Conservation (phyloP, 2,888 invertebrate species). For the Troglohyphantes excavatus region DNA sequence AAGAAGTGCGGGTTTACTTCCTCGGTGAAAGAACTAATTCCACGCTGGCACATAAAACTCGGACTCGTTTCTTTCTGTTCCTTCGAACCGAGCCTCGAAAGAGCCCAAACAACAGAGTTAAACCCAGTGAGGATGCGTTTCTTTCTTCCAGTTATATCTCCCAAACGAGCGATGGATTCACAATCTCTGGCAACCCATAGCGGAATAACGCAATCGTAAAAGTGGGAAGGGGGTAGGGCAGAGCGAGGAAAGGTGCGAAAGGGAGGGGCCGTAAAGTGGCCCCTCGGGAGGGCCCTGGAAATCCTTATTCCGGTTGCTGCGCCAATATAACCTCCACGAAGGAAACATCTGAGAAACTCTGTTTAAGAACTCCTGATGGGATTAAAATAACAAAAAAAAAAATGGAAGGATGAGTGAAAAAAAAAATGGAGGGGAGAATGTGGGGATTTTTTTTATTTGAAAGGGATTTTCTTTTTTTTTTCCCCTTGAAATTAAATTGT, state of each 20-base stretch:
- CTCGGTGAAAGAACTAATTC: too few species aligned
- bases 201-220: slow-evolving; percentile 43
- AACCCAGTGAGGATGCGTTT: too few species aligned
- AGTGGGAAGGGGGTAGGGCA: not conserved
- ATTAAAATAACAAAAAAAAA: slow-evolving; percentile 18
- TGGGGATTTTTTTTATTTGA: too few species aligned
- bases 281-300: slow-evolving; percentile 19
- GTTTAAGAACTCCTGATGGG: not conserved
- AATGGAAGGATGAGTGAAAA: not conserved
- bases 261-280: slow-evolving; percentile 9
- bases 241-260: not conserved
- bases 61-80: too few species aligned
- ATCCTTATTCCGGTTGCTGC: slow-evolving; percentile 7
- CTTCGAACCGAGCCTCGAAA: too few species aligned
- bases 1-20: too few species aligned
- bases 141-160: not conserved
- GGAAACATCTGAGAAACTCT: not conserved
- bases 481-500: not conserved
- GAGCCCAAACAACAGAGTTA: too few species aligned
- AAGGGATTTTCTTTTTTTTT: not conserved
- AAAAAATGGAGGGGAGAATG: not conserved
- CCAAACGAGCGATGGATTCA: slow-evolving; percentile 13
- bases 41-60: too few species aligned
- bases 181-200: slow-evolving; percentile 32
- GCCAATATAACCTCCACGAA: not conserved